Base-by-base conservation (phyloP, 2,113 vertebrate genomes). In the Pitta sordida region DNA sequence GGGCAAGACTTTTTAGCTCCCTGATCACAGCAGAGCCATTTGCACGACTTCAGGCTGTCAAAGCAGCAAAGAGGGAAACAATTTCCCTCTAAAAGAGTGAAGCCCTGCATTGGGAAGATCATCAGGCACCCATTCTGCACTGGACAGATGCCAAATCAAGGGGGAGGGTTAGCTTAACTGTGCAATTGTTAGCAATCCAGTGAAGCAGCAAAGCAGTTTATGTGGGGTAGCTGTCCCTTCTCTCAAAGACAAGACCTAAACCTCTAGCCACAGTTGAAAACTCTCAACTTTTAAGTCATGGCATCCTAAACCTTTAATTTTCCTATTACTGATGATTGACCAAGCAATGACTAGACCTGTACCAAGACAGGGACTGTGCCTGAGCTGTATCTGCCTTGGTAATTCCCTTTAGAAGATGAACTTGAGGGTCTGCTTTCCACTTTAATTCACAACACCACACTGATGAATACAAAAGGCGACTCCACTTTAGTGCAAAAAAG, bases 141-240 rank as follows among this genome's bases (percentile, higher is more conserved):
- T 22, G 51, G 43, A 29, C 68, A 94, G 73, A 88, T 0, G 34
- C 58, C n/a, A 34, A 74, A 83, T 17, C 26, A 71, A 86, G 60
- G 11, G 11, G 44, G 15, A 59, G 29, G 69, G 20, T 58, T 32
- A 74, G 60, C 52, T 68, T 64, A 75, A 60, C 71, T 23, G 8
- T 6, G 34, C 46, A 83, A 41, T 53, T 36, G 19, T 53, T 71
- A 92, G 39, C 80, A 56, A 48, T 24, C 36, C 53, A 56, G 67
- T 1, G 27, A 90, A 65, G 68, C 63, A 89, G 56, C 39, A 92
- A 94, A 91, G 86, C 43, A 92, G 84, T 69, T 95, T 91, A 78
- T 3, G 22, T 26, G 36, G 55, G 51, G 56, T 77, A 83, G 69
- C 89, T 82, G 39, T 22, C 44, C 46, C 60, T 64, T 64, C 67